Evolutionary conservation across 1,140 invertebrate species (phyloP), one percentile per base, ranked within the genome.

Genomic region (Euborellia annulipes): DNA sequence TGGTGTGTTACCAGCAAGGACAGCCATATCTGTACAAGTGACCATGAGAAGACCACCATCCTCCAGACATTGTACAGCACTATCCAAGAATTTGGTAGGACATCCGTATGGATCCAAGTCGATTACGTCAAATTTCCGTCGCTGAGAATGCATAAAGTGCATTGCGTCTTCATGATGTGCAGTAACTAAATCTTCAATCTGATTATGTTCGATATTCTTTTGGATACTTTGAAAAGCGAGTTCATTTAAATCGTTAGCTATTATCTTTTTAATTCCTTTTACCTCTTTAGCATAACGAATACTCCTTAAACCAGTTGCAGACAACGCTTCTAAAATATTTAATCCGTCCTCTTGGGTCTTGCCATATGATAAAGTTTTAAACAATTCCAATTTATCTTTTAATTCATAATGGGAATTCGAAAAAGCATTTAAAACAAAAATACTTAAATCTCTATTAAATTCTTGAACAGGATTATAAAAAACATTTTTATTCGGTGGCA

Each of bases 381-480:
- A n/a, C n/a, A n/a, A n/a, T n/a, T n/a, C n/a, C n/a, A n/a, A 4
- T 16, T 32, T 13, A 44, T 38, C 46, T 36, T 41, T 40, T 47
- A 11, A 21, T 47, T 48, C 27, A n/a, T 11, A 16, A 16, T 50
- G 21, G 20, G 22, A 44, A 21, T 52, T 39, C 34, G 48, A 54
- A n/a, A 59, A 46, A 19, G 54, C 44, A 2, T 58, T 52, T n/a
- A n/a, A n/a, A n/a, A n/a, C n/a, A n/a, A n/a, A n/a, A n/a, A n/a
- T n/a, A n/a, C 82, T 93, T n/a, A 98, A 63, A 68, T 98, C 93
- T 55, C 93, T 70, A 60, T 97, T 97, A 56, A 97, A 96, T 65
- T 96, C 87, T 65, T 98, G 93, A 14, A 95, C 92, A 2, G 89
- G 90, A 68, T 97, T 98, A 58, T 96, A 97, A 65, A 98, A 98